phyloP scores from a whole-genome alignment of 2,888 invertebrate species.

The Sphaerophoria rueppellii region DNA sequence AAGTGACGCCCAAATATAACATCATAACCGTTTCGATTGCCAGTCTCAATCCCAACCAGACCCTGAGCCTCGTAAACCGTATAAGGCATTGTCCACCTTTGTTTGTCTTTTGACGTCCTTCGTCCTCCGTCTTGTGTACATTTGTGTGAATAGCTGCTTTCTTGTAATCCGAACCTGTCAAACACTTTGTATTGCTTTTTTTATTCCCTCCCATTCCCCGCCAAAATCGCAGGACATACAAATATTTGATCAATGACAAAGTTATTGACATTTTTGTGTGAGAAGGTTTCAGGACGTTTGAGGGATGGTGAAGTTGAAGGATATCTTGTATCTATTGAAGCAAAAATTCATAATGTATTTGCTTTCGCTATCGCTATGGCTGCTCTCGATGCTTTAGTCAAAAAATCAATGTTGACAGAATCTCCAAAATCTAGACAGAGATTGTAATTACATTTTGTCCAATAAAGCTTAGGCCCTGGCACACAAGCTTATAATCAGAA shows the following conservation, averaged over 20 bases:
- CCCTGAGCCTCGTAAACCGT: background rate
- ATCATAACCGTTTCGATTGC: background rate
- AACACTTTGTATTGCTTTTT: conserved; percentile 38
- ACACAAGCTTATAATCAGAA: background rate
- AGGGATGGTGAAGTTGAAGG: conserved; percentile 10
- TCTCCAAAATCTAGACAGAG: conserved; percentile 58
- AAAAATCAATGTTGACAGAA: conserved; percentile 60
- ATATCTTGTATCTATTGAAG: conserved; percentile 43
- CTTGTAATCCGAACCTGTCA: conserved; percentile 43
- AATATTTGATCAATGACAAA: conserved; percentile 48
- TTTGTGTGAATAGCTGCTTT: conserved; percentile 46
- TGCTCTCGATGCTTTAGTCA: conserved; percentile 29
- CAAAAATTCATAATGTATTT: conserved; percentile 38
- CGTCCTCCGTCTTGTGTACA: background rate
- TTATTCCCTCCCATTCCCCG: background rate
- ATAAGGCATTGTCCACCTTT: conserved; percentile 14
- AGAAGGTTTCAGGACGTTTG: background rate
- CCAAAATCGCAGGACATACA: conserved; percentile 8
- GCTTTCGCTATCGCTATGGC: conserved; percentile 33
- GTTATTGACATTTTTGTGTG: conserved; percentile 33
- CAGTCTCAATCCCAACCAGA: background rate
- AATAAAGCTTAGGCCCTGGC: background rate
- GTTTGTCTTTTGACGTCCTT: background rate
- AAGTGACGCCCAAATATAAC: conserved; percentile 11
- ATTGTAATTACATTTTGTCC: conserved; percentile 62